Evolutionary conservation across 2,113 vertebrate genomes (phyloP).

Genomic region (Cricetomys ansorgei): DNA sequence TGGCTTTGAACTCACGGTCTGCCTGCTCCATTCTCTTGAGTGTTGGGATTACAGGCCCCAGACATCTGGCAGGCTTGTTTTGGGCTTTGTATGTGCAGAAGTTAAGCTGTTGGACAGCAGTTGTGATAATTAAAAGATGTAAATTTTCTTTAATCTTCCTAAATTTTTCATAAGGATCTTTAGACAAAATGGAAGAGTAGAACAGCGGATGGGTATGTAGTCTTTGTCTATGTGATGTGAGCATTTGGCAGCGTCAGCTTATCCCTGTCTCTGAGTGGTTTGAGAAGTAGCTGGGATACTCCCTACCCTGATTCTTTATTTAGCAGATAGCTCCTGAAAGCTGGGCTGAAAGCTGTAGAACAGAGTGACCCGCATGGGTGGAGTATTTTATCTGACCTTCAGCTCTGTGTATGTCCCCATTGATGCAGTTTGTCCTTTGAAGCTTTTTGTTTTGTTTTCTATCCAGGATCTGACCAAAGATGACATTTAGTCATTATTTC

Average conservation of each 20-base stretch:
- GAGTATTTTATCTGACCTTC: not conserved
- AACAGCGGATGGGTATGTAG: not conserved
- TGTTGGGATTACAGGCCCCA: not conserved
- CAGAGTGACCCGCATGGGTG: not conserved
- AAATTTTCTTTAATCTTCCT: not conserved
- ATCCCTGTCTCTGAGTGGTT: not conserved
- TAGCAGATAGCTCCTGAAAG: not conserved
- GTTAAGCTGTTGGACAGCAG: not conserved
- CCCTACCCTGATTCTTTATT: not conserved
- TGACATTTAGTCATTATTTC: slow-evolving; percentile 16
- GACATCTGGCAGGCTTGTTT: not conserved
- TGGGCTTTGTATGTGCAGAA: not conserved
- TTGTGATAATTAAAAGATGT: not conserved
- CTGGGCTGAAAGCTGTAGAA: not conserved
- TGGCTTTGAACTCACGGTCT: not conserved
- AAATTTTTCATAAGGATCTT: not conserved
- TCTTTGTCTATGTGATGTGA: not conserved
- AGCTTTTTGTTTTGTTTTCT: not conserved
- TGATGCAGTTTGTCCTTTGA: not conserved
- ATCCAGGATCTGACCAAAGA: not conserved
- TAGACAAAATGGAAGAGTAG: not conserved
- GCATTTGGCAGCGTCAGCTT: not conserved
- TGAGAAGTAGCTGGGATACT: slow-evolving; percentile 26
- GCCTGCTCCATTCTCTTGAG: not conserved
- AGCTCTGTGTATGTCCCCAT: not conserved